Percentiles rank a stretch among this genome's conserved stretches.
Conservation (phyloP, 2,797 vertebrate species). For the Emydoidea blandingii region DNA sequence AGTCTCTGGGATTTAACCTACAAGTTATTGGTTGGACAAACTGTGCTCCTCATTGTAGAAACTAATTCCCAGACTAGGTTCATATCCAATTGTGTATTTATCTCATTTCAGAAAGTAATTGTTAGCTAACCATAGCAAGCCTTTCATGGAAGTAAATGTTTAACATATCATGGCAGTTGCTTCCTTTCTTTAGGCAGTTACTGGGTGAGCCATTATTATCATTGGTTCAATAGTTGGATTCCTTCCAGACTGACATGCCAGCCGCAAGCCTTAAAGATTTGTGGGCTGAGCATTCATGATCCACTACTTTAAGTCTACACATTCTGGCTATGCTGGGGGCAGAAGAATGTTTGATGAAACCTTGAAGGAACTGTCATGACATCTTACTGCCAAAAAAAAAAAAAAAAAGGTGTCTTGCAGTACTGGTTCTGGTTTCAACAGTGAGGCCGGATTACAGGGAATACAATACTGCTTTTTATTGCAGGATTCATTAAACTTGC, state of each 20-base stretch:
- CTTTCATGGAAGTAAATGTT: background rate
- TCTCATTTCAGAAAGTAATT: background rate
- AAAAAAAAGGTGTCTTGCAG: background rate
- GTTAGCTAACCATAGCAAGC: background rate
- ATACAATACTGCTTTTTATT: background rate
- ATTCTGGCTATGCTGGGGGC: background rate
- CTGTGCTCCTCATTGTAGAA: background rate
- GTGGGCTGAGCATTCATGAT: background rate
- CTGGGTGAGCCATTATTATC: background rate
- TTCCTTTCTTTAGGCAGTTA: background rate
- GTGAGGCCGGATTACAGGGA: background rate
- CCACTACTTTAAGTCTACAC: background rate
- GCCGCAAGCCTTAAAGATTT: rapidly evolving
- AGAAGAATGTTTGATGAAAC: background rate
- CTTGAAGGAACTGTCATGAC: background rate
- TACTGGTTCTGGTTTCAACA: background rate
- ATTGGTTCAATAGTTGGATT: background rate
- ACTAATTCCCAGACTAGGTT: background rate
- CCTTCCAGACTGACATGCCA: background rate
- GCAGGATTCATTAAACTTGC: background rate
- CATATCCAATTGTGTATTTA: background rate
- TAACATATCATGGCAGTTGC: background rate
- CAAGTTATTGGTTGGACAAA: background rate
- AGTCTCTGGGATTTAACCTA: background rate
- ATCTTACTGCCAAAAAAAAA: background rate